phyloP scores from a whole-genome alignment of 2,113 vertebrate species.

The Xyliphius kryptos region DNA sequence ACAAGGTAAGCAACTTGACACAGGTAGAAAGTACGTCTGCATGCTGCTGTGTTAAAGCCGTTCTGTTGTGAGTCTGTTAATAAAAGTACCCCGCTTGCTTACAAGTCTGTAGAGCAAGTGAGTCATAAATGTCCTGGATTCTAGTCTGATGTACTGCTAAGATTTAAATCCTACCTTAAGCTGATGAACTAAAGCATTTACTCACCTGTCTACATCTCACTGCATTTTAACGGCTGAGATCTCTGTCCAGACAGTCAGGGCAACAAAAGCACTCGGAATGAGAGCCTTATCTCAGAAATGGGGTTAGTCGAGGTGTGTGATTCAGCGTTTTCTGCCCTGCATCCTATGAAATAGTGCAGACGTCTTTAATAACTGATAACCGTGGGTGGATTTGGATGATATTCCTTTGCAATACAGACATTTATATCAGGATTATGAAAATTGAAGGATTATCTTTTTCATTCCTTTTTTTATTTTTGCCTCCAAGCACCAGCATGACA shows the following conservation, averaged over 20 bases:
- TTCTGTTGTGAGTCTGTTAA: constrained; percentile 30
- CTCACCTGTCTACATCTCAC: constrained; percentile 11
- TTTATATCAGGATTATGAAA: too few relatives aligned
- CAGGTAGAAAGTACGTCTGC: constrained; percentile 34
- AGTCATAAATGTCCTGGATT: constrained; percentile 10
- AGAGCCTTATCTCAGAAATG: constrained; percentile 43
- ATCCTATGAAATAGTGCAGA: background rate
- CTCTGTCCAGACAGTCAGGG: constrained; percentile 46
- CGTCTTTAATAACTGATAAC: constrained; percentile 3
- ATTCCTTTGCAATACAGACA: constrained; percentile 4
- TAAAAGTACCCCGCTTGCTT: constrained; percentile 17
- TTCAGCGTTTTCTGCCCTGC: constrained; percentile 9
- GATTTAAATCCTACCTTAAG: constrained; percentile 12
- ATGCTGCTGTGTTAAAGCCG: constrained; percentile 28
- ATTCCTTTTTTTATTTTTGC: too few relatives aligned
- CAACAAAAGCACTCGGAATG: constrained; percentile 47
- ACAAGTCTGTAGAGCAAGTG: constrained; percentile 5
- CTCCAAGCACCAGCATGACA: too few relatives aligned
- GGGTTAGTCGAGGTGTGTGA: constrained; percentile 21
- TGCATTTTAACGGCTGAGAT: constrained; percentile 13
- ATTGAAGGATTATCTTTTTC: too few relatives aligned
- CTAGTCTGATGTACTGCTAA: constrained; percentile 12
- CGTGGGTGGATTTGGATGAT: background rate
- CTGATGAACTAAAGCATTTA: constrained; percentile 27
- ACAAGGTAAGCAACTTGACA: constrained; percentile 74